Evolutionary conservation across 2,888 invertebrate species (phyloP).

Genomic region (Neoascia interrupta): DNA sequence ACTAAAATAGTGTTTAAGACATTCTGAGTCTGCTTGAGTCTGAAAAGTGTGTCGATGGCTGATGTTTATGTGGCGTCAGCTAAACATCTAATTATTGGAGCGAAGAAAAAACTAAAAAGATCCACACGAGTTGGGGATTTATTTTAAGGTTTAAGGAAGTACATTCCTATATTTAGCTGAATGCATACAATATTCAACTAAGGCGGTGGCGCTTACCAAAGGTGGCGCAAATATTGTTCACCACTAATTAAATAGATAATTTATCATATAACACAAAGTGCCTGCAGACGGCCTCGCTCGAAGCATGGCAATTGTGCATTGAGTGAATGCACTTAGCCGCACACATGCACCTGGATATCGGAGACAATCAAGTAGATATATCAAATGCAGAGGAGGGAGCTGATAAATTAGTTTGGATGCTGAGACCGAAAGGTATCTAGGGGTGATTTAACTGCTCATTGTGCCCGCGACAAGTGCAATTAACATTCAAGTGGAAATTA

Average conservation of each 20-base stretch:
- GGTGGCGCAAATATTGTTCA: too few relatives aligned
- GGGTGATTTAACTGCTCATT: constrained; percentile 24
- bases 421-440: not conserved
- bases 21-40: constrained; percentile 5
- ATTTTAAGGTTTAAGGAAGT: too few relatives aligned
- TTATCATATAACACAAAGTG: not conserved
- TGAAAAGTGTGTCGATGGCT: constrained; percentile 56
- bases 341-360: constrained; percentile 14
- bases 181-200: too few relatives aligned
- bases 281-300: not conserved
- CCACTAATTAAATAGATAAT: not conserved
- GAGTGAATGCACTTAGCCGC: constrained; percentile 1
- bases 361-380: constrained; percentile 25
- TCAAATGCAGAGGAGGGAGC: constrained; percentile 15
- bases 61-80: constrained; percentile 31
- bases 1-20: constrained; percentile 28
- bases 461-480: constrained; percentile 42
- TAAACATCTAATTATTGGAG: constrained; percentile 37
- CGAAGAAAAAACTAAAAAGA: constrained; percentile 27
- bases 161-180: too few relatives aligned
- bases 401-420: not conserved
- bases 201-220: too few relatives aligned
- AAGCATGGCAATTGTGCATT: not conserved
- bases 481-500: constrained; percentile 11
- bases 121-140: not conserved